These are phyloP conservation scores for Nematolebias whitei DNA, from an alignment of 2,113 vertebrate species.

Conservation along the genomic window DNA sequence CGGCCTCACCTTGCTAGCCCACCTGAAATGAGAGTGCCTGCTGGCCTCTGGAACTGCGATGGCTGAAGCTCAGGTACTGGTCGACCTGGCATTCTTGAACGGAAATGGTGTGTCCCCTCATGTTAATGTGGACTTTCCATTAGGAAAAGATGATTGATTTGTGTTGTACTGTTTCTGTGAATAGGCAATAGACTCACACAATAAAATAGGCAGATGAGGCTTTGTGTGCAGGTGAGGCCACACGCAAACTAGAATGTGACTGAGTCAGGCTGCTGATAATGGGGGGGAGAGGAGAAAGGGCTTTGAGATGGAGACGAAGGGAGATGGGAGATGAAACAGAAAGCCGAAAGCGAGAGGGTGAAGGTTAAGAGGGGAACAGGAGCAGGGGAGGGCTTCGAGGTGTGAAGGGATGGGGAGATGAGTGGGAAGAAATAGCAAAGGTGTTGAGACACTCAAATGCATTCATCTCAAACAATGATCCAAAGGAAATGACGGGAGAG, in stretches of 20 bases:
- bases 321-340: constrained; percentile 54
- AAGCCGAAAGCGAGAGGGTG: constrained; percentile 47
- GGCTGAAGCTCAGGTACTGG: constrained; percentile 62
- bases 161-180: constrained; percentile 60
- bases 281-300: constrained; percentile 8
- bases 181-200: constrained; percentile 67
- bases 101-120: constrained; percentile 80
- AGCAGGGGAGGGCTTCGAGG: constrained; percentile 31
- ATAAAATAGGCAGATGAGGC: constrained; percentile 59
- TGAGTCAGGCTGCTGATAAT: constrained; percentile 56
- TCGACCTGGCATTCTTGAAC: constrained; percentile 80
- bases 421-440: constrained; percentile 42
- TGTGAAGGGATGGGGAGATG: constrained; percentile 30
- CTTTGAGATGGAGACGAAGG: constrained; percentile 2
- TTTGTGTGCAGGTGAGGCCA: constrained; percentile 68
- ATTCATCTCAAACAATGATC: constrained; percentile 46
- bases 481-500: constrained; percentile 16
- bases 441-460: constrained; percentile 29
- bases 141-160: constrained; percentile 82
- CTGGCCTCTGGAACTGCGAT: constrained; percentile 44
- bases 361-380: constrained; percentile 55
- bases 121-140: constrained; percentile 83
- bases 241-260: constrained; percentile 67
- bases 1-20: constrained; percentile 68
- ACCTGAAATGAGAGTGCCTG: constrained; percentile 66